phyloP scores from a whole-genome alignment of 2,797 vertebrate species.

The Fringilla coelebs region DNA sequence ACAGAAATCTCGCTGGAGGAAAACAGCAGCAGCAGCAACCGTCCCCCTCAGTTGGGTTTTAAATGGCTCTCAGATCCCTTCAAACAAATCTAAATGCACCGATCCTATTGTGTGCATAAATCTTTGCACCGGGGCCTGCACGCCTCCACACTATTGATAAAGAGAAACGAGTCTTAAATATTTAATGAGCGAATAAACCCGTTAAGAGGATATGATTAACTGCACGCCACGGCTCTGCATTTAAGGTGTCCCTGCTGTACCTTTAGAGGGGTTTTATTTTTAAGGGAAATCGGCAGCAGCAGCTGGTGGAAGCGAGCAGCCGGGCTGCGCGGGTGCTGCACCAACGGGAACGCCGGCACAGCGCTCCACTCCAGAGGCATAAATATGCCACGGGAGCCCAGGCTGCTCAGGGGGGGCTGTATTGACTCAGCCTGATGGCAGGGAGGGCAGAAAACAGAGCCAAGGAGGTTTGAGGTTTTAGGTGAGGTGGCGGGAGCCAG shows the following conservation, averaged over 20 bases:
- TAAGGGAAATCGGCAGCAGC: slow-evolving; percentile 16
- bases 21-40: neutral
- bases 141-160: slow-evolving; percentile 72
- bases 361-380: neutral
- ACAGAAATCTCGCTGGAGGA: neutral
- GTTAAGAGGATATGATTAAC: slow-evolving; percentile 75
- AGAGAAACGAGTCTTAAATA: slow-evolving; percentile 72
- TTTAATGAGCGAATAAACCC: slow-evolving; percentile 76
- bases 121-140: slow-evolving; percentile 64
- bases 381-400: neutral
- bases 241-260: slow-evolving; percentile 50
- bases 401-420: neutral
- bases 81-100: slow-evolving; percentile 61
- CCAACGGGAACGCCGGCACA: neutral
- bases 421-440: neutral
- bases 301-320: slow-evolving; percentile 29
- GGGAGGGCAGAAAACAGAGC: neutral
- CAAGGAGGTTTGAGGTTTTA: neutral
- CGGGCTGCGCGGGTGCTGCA: neutral
- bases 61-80: slow-evolving; percentile 52
- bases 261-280: slow-evolving; percentile 57
- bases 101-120: slow-evolving; percentile 63
- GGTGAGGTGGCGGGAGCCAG: neutral
- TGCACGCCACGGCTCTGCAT: slow-evolving; percentile 44
- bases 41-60: slow-evolving; percentile 16